phyloP scores from a whole-genome alignment of 2,113 vertebrate genomes.

The Otus sunia region DNA sequence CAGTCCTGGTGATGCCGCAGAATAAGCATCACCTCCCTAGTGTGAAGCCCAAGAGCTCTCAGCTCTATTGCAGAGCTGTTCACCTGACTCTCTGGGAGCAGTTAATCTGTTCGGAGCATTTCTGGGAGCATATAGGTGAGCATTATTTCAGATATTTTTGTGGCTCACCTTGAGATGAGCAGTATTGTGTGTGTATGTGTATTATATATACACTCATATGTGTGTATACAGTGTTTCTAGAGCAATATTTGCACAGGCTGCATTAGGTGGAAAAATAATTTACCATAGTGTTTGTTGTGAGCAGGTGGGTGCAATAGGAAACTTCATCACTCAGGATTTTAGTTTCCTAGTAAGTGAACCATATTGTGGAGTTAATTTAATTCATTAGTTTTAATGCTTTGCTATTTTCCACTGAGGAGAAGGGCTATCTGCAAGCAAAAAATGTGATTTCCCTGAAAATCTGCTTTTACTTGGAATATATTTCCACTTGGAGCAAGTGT shows the following conservation, averaged over 20 bases:
- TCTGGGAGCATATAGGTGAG: not conserved
- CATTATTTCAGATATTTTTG: not conserved
- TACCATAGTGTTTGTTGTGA: not conserved
- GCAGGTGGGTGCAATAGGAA: not conserved
- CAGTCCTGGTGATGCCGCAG: not conserved
- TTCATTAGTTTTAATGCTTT: not conserved
- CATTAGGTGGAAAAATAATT: not conserved
- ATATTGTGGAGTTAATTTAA: not conserved
- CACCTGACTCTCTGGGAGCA: not conserved
- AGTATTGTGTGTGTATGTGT: not conserved
- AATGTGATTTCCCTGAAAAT: not conserved
- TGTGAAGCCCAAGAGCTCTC: not conserved
- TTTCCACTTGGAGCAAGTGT: not conserved
- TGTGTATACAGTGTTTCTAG: not conserved
- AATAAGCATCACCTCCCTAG: too few species aligned
- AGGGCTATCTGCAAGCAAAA: not conserved
- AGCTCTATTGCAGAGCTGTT: not conserved
- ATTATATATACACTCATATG: accelerated
- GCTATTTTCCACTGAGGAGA: not conserved
- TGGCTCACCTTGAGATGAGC: not conserved
- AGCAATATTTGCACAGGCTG: not conserved
- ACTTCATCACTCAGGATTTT: not conserved
- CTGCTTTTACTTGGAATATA: not conserved
- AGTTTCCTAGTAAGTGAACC: not conserved
- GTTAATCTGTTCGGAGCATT: not conserved